These are phyloP conservation scores for Denticeps clupeoides DNA, from an alignment of 2,797 vertebrate genomes.

Conservation along the genomic window DNA sequence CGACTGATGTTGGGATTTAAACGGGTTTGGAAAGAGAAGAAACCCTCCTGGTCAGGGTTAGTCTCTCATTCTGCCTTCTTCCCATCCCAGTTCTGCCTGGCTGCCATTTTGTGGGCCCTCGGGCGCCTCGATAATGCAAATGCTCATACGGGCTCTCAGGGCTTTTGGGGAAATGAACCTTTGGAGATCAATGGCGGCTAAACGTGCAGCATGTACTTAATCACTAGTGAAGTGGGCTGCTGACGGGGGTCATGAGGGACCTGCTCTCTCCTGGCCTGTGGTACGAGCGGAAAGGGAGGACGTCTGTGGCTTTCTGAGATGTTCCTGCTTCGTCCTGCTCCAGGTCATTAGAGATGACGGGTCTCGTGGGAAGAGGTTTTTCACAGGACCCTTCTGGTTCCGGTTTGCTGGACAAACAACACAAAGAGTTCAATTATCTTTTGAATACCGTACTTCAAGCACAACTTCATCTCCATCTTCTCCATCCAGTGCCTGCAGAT, in stretches of 20 bases:
- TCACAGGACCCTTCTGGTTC: constrained; percentile 28
- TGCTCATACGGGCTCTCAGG: constrained; percentile 20
- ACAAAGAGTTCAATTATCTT: not conserved
- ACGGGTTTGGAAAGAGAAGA: too few relatives aligned
- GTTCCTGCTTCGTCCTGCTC: constrained; percentile 29
- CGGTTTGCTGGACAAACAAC: constrained; percentile 7
- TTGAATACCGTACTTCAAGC: not conserved
- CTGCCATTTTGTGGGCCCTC: constrained; percentile 16
- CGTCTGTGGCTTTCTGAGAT: too few relatives aligned
- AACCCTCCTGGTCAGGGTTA: not conserved
- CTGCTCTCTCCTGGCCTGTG: too few relatives aligned
- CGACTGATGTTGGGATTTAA: too few relatives aligned
- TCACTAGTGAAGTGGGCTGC: too few relatives aligned
- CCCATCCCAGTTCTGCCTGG: constrained; percentile 12
- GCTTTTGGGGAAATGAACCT: constrained; percentile 20
- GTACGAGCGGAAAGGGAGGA: too few relatives aligned
- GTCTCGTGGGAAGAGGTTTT: constrained; percentile 30
- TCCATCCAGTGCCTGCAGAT: too few relatives aligned
- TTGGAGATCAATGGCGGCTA: constrained; percentile 31
- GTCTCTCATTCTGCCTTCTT: constrained; percentile 4
- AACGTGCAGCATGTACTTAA: constrained; percentile 18
- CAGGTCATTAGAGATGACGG: constrained; percentile 55
- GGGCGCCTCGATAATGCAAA: constrained; percentile 32
- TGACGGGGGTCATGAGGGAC: too few relatives aligned
- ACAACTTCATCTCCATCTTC: not conserved